Evolutionary conservation across 2,888 invertebrate species (phyloP).

Genomic region (Charanyca ferruginea): DNA sequence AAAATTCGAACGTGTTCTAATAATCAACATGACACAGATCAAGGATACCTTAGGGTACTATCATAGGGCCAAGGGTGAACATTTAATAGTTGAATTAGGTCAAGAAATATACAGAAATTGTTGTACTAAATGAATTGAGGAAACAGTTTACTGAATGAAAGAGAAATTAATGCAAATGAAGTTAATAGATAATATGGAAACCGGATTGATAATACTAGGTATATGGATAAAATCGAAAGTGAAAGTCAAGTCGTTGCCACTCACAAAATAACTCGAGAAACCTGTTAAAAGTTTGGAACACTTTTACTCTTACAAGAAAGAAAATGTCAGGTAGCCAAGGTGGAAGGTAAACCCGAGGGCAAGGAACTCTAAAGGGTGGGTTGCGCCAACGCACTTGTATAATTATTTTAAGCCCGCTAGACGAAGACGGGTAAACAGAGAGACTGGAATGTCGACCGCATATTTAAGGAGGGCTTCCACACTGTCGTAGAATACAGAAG

Average conservation of each 20-base stretch:
- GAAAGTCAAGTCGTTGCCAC: slow-evolving; percentile 75
- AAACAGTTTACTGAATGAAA: slow-evolving; percentile 20
- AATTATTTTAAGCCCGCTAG: slow-evolving; percentile 89
- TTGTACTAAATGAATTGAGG: not conserved
- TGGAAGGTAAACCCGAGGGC: slow-evolving; percentile 68
- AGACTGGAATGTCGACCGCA: slow-evolving; percentile 82
- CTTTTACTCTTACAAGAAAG: slow-evolving; percentile 73
- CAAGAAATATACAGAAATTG: not conserved
- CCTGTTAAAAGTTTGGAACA: slow-evolving; percentile 77
- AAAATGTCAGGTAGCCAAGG: slow-evolving; percentile 72
- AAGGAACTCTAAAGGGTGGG: slow-evolving; percentile 81
- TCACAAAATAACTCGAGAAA: slow-evolving; percentile 72
- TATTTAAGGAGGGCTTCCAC: slow-evolving; percentile 70
- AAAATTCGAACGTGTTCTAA: slow-evolving; percentile 86
- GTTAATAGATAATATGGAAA: slow-evolving; percentile 36
- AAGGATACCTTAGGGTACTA: slow-evolving; percentile 69
- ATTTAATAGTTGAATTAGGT: not conserved
- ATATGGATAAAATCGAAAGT: slow-evolving; percentile 73
- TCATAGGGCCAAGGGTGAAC: slow-evolving; percentile 58
- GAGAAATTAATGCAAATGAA: slow-evolving; percentile 52
- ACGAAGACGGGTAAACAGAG: slow-evolving; percentile 82
- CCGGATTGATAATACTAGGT: slow-evolving; percentile 51
- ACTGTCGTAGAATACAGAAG: slow-evolving; percentile 41
- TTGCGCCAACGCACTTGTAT: slow-evolving; percentile 84
- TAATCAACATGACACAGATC: slow-evolving; percentile 82